These are phyloP conservation scores for Podarcis cretensis DNA, from an alignment of 2,113 vertebrate genomes.

Conservation along the genomic window DNA sequence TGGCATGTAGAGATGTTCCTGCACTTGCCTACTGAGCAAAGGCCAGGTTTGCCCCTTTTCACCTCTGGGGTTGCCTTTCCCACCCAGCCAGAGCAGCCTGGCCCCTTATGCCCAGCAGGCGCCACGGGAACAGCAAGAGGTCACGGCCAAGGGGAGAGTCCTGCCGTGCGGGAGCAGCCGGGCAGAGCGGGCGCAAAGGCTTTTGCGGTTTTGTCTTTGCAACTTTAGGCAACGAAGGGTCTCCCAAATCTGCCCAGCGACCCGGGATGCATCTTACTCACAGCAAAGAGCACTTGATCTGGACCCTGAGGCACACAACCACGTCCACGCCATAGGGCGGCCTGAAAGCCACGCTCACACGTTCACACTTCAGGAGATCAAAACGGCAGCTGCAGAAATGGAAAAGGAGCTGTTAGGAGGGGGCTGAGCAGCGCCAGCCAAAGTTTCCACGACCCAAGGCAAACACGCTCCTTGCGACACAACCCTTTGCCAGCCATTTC, in stretches of 20 bases:
- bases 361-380: fast-evolving
- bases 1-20: too few species aligned
- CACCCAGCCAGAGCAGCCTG: not conserved
- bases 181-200: too few species aligned
- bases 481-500: too few species aligned
- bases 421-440: too few species aligned
- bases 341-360: fast-evolving
- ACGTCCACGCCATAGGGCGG: not conserved
- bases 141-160: too few species aligned
- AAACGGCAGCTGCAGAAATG: not conserved
- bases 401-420: not conserved
- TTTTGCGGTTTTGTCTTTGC: not conserved
- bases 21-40: too few species aligned
- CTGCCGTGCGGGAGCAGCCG: too few species aligned
- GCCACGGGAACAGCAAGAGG: not conserved
- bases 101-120: not conserved
- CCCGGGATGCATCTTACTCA: not conserved
- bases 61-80: not conserved
- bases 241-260: not conserved
- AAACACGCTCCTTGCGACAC: too few species aligned
- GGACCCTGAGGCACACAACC: fast-evolving
- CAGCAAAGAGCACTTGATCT: fast-evolving
- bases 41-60: too few species aligned
- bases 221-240: not conserved
- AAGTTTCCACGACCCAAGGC: too few species aligned